phyloP scores from a whole-genome alignment of 2,113 vertebrate genomes.

The Malurus alboscapulatus region DNA sequence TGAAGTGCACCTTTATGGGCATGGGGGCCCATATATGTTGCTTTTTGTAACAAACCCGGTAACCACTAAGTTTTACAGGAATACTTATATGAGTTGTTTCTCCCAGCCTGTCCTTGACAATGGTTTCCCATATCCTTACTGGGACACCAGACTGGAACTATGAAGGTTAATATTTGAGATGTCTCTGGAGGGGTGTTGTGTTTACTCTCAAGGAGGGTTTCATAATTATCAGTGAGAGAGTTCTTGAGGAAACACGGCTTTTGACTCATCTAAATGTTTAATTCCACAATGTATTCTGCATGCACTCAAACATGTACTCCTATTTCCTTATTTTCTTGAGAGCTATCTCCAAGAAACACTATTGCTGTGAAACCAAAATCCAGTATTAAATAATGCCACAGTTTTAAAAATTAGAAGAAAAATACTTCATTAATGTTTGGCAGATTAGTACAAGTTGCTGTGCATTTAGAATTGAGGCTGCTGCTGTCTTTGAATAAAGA shows the following conservation, averaged over 20 bases:
- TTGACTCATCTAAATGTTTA: constrained; percentile 37
- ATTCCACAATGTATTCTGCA: background rate
- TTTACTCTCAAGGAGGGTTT: constrained; percentile 55
- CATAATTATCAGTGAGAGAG: background rate
- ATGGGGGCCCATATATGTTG: background rate
- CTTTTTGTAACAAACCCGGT: constrained; percentile 40
- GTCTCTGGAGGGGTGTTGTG: constrained; percentile 55
- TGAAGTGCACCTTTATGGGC: constrained; percentile 54
- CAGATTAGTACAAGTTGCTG: background rate
- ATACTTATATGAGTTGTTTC: background rate
- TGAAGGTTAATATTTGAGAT: constrained; percentile 37
- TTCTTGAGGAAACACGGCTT: constrained; percentile 7
- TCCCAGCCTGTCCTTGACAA: constrained; percentile 45
- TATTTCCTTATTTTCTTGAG: constrained; percentile 29
- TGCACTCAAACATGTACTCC: constrained; percentile 17
- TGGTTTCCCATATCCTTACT: constrained; percentile 62
- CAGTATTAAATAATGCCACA: background rate
- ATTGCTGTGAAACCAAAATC: background rate
- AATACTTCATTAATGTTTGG: background rate
- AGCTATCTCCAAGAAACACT: constrained; percentile 12
- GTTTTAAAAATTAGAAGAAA: background rate
- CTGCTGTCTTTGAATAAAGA: background rate
- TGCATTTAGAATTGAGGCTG: background rate
- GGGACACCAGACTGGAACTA: constrained; percentile 46
- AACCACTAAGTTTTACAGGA: constrained; percentile 25